Evolutionary conservation across 2,113 vertebrate species (phyloP), one percentile per base, ranked within the genome.

Genomic region (Atlantisia rogersi): DNA sequence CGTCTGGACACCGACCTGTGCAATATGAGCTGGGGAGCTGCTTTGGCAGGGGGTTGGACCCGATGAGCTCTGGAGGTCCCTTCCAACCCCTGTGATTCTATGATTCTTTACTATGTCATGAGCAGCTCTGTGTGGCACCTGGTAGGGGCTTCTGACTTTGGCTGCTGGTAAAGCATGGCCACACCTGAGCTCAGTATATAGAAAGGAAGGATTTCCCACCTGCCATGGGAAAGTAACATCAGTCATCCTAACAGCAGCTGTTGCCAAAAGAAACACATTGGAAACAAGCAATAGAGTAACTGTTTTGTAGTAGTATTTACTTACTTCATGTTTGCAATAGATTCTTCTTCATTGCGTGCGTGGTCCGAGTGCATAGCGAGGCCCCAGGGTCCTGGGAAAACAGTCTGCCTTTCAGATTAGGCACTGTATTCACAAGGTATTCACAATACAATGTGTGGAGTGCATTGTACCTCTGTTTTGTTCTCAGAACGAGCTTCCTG

Each of bases 401-500:
- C 77, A 86, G 73, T 86, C 73, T 86, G 62, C 82, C 40, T 93
- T 73, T 94, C 74, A 88, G 82, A 88, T 90, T 77, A 86, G 90
- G 79, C 64, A 95, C 59, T 53, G 42, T 44, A 44, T 16, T 44
- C 42, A 44, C 42, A 16, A 44, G 42, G 42, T 44, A 44, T 44
- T 17, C 42, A 16, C 15, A 44, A 44, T 17, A 17, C 42, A 44
- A 17, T 1, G 0, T 35, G 20, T 78, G 44, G 44, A 76, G 88
- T 84, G 26, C 56, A 44, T 70, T 92, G 48, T 65, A 42, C 32
- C 48, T 86, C 25, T 78, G 78, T 65, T 96, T 52, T 86, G 44
- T 96, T 97, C 89, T 86, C 97, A 99, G 99, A 99, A 99, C 92
- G 99, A 99, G 88, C 98, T 99, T 78, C 99, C 99, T 18, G 99